Evolutionary conservation across 2,888 invertebrate species (phyloP).

Genomic region (Acheta domesticus): DNA sequence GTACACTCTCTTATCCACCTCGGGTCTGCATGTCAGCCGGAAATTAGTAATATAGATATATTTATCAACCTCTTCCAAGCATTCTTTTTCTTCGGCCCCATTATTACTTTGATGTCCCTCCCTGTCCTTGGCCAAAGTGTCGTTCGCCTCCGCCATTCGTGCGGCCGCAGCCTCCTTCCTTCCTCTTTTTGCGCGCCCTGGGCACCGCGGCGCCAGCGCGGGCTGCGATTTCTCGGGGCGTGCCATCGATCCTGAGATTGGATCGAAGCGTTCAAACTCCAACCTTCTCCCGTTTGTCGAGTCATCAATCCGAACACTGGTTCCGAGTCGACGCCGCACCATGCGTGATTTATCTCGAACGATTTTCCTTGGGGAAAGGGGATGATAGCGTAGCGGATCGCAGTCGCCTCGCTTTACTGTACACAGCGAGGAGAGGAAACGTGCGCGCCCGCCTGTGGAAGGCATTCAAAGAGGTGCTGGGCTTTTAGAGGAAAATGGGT

Average conservation of each 20-base stretch:
- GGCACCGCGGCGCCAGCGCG: no score
- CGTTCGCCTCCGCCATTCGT: background rate
- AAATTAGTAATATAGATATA: no score
- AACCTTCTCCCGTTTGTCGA: background rate
- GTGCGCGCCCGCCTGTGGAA: background rate
- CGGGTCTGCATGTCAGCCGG: no score
- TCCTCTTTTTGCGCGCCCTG: background rate
- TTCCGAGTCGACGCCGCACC: background rate
- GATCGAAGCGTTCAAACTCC: background rate
- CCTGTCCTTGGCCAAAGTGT: no score
- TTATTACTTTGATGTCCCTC: no score
- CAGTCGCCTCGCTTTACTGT: background rate
- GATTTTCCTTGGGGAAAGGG: background rate
- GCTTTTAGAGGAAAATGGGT: background rate
- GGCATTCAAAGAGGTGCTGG: background rate
- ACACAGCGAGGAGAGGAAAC: background rate
- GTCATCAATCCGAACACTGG: constrained; percentile 10
- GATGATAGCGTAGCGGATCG: background rate
- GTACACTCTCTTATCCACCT: no score
- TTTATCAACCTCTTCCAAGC: no score
- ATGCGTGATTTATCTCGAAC: background rate
- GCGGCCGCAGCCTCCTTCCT: background rate
- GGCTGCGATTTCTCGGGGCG: background rate
- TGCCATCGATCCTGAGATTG: background rate
- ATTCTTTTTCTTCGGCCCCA: no score